Percentiles rank a stretch among this genome's conserved stretches.
phyloP scores from a whole-genome alignment of 2,113 vertebrate genomes.

The Grantiella picta region DNA sequence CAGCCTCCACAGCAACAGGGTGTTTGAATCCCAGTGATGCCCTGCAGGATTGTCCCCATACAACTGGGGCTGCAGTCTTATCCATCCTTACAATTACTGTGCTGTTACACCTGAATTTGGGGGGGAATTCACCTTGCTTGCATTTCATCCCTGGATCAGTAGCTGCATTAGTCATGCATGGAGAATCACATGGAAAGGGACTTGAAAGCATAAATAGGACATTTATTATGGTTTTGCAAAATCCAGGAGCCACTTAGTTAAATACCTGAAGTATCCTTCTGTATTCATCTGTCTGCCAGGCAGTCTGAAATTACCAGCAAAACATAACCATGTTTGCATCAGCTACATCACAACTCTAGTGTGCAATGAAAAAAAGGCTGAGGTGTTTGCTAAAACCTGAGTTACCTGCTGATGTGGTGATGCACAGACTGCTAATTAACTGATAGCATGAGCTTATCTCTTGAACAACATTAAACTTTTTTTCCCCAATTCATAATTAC shows the following conservation, averaged over 20 bases:
- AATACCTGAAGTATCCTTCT: slow-evolving; percentile 81
- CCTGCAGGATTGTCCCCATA: neutral
- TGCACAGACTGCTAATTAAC: neutral
- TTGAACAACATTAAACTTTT: neutral
- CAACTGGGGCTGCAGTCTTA: neutral
- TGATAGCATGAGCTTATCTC: neutral
- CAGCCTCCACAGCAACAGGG: neutral
- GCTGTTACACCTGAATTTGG: neutral
- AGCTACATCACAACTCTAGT: neutral
- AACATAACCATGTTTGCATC: slow-evolving; percentile 4
- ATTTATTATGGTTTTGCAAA: neutral
- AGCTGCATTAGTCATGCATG: slow-evolving; percentile 29
- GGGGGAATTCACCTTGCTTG: neutral
- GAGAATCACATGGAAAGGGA: neutral
- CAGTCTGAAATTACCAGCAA: slow-evolving; percentile 77
- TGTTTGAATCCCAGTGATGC: neutral
- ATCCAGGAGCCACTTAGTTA: slow-evolving; percentile 16
- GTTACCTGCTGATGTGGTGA: neutral
- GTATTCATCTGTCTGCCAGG: slow-evolving; percentile 78
- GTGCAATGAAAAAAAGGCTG: neutral
- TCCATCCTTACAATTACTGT: neutral
- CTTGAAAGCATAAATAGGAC: neutral
- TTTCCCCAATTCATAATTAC: neutral
- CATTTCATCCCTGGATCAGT: neutral
- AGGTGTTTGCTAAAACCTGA: neutral